Evolutionary conservation across 35 echinoderm and acorn worm genomes (phyloP).

Genomic region (Patiria miniata): DNA sequence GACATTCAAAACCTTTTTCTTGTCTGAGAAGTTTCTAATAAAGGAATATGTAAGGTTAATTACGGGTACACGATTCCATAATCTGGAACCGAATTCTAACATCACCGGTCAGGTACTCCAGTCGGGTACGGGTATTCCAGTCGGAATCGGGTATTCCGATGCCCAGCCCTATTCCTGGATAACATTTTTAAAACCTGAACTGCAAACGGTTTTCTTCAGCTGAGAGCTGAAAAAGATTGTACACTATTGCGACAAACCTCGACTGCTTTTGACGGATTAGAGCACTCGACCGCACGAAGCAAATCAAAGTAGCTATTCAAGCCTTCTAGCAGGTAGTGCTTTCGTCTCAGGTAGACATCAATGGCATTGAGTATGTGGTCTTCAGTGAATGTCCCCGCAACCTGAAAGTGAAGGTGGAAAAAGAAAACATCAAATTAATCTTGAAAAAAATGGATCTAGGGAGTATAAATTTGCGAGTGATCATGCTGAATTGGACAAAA

Average conservation of each 20-base stretch:
- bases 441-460: neutral
- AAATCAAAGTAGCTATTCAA: conserved; percentile 94
- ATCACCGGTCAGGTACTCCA: too few species aligned
- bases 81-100: too few species aligned
- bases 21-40: too few species aligned
- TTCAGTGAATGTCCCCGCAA: conserved; percentile 78
- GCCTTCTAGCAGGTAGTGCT: conserved; percentile 64
- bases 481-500: neutral
- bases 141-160: too few species aligned
- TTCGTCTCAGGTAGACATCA: conserved; percentile 68
- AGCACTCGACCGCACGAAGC: conserved; percentile 63
- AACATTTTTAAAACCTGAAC: too few species aligned
- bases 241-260: conserved; percentile 29
- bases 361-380: conserved; percentile 79
- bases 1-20: too few species aligned
- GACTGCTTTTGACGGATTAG: conserved; percentile 44
- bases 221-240: too few species aligned
- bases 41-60: too few species aligned
- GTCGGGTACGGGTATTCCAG: too few species aligned
- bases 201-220: too few species aligned
- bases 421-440: neutral
- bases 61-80: too few species aligned
- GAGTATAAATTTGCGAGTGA: neutral
- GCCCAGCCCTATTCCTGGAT: too few species aligned
- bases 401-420: conserved; percentile 43